Evolutionary conservation across 2,888 invertebrate genomes (phyloP), one percentile per base, ranked within the genome.

Genomic region (Notodonta ziczac): DNA sequence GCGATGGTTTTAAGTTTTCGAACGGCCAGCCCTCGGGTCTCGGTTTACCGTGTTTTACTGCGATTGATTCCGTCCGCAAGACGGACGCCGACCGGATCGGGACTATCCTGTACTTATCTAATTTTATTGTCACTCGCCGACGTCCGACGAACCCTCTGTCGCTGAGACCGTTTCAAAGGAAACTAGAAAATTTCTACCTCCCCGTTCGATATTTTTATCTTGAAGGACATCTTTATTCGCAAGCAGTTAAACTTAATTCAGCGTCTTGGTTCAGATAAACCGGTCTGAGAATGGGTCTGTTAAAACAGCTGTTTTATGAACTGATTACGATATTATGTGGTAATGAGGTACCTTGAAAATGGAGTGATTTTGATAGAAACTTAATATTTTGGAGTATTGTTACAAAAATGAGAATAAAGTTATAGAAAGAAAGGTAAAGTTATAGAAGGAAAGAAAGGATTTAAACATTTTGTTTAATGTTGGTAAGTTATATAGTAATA

Each of bases 121-220:
- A 93, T 93, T 93, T 93, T 93, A 93, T 91, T 92, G 91, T 93
- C 91, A 92, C 88, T 87, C 86, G 85, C 80, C 83, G 84, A 82
- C 82, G 83, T 80, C 82, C 76, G 77, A 79, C 80, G 79, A 80
- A 88, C 88, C 88, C 88, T 88, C 86, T 85, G 86, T 80, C 73
- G 74, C 79, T 72, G 78, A 82, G 80, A 82, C 77, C 80, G 80
- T 82, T 82, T 71, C 77, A 73, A 72, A 81, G 85, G 80, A 84
- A 85, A 84, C 86, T 89, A 85, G 87, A 85, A 87, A 89, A 87
- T 85, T 89, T 85, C 83, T 86, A 83, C 79, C 73, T 80, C 76
- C 80, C 82, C 81, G 77, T 83, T 75, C 81, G 82, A 86, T 85
- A 85, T 85, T 88, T 87, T 88, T 92, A 89, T 90, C 90, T 84